Evolutionary conservation across 1,140 invertebrate genomes (phyloP).

Genomic region (Cataglyphis hispanica): DNA sequence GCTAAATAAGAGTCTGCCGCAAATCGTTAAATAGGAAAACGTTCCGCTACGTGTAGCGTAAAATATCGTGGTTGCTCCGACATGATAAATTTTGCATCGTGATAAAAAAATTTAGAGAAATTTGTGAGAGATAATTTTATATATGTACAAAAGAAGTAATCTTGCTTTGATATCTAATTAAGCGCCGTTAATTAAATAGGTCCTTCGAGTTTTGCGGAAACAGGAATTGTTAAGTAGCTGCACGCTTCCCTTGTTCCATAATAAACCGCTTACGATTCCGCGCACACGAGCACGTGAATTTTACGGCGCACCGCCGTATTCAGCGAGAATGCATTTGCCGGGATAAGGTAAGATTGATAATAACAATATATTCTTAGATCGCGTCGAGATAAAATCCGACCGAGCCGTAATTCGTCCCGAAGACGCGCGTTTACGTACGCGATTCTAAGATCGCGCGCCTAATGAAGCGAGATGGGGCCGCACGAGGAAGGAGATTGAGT

Average conservation of each 20-base stretch:
- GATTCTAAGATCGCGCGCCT: slow-evolving; percentile 13
- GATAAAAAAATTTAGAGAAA: background rate
- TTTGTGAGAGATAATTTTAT: background rate
- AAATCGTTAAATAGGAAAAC: background rate
- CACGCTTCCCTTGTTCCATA: background rate
- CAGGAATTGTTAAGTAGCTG: background rate
- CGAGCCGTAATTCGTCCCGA: slow-evolving; percentile 33
- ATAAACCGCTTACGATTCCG: slow-evolving; percentile 35
- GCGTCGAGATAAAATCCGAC: slow-evolving; percentile 10
- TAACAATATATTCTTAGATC: slow-evolving; percentile 52
- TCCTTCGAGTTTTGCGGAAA: background rate
- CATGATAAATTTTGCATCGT: background rate
- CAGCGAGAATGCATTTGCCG: background rate
- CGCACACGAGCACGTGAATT: slow-evolving; percentile 22
- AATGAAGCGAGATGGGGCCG: background rate
- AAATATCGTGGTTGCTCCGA: background rate
- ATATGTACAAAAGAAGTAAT: background rate
- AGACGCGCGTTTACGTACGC: background rate
- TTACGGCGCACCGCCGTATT: slow-evolving; percentile 15
- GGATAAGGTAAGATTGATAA: slow-evolving; percentile 43
- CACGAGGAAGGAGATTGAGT: background rate
- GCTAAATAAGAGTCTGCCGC: background rate
- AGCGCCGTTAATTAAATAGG: background rate
- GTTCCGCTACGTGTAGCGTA: background rate
- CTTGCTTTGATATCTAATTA: background rate